Percentiles rank a stretch among this genome's conserved stretches.
Evolutionary conservation across 2,797 vertebrate species (phyloP).

Genomic region (Typhlichthys eigenmanni): DNA sequence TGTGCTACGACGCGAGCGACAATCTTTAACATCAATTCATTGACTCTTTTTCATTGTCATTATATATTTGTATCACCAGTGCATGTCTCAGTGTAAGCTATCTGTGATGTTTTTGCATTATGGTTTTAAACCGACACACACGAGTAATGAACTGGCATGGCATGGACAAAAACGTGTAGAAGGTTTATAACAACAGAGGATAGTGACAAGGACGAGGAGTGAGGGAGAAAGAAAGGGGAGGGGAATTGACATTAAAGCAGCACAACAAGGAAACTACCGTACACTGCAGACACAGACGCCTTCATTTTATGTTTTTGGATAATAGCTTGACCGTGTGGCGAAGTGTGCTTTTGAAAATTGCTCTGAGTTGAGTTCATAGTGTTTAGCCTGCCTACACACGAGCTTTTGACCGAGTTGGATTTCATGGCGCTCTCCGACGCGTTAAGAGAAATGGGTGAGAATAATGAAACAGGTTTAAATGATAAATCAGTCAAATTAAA

Average conservation of each 20-base stretch:
- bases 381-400: constrained; percentile 40
- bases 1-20: constrained; percentile 14
- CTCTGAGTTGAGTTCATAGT: constrained; percentile 33
- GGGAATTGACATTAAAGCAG: constrained; percentile 81
- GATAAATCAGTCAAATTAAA: constrained; percentile 55
- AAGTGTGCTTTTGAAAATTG: constrained; percentile 46
- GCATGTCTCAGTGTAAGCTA: not conserved
- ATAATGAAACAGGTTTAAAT: constrained; percentile 57
- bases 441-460: constrained; percentile 79
- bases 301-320: constrained; percentile 79
- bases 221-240: constrained; percentile 71
- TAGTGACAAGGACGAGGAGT: constrained; percentile 74
- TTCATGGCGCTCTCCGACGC: constrained; percentile 58
- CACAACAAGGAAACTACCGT: constrained; percentile 80
- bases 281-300: constrained; percentile 68
- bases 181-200: constrained; percentile 37
- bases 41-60: not conserved
- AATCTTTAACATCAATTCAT: constrained; percentile 30
- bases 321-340: constrained; percentile 68
- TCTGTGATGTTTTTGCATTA: too few relatives aligned
- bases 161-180: constrained; percentile 21
- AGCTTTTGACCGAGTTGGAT: constrained; percentile 43
- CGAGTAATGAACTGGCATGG: constrained; percentile 28
- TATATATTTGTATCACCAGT: not conserved
- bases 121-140: not conserved